Conservation (phyloP, 2,888 invertebrate species). For the Prenolepis imparis region DNA sequence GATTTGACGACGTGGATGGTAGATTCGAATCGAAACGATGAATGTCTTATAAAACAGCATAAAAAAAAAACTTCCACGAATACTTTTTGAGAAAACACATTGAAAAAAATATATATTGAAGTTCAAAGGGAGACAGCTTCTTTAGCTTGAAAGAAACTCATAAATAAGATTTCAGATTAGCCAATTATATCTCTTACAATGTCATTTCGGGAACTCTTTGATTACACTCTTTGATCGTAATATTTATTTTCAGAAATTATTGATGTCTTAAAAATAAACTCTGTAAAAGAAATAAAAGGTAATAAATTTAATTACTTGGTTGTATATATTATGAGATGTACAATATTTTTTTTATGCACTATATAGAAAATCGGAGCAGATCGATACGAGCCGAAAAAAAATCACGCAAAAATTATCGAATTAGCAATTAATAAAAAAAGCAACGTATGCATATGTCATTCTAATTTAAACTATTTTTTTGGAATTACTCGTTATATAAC, state of each 20-base stretch:
- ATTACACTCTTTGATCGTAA: not conserved
- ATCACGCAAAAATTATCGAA: not conserved
- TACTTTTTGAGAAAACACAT: not conserved
- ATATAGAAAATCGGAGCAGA: not conserved
- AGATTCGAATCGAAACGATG: not conserved
- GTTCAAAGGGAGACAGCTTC: not conserved
- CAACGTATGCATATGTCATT: not conserved
- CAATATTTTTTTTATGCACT: slow-evolving; percentile 14
- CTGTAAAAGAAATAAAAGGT: not conserved
- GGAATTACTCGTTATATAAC: not conserved
- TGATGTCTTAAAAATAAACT: not conserved
- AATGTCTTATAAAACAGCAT: slow-evolving; percentile 12
- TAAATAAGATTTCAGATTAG: not conserved
- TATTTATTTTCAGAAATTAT: not conserved
- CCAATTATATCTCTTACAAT: not conserved
- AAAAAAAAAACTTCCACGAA: not conserved
- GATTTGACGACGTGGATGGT: not conserved
- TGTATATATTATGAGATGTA: not conserved
- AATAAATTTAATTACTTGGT: slow-evolving; percentile 1
- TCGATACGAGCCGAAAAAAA: slow-evolving; percentile 22
- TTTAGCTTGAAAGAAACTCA: not conserved
- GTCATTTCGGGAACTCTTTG: not conserved
- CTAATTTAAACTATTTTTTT: not conserved
- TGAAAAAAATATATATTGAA: not conserved
- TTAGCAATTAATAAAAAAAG: not conserved